These are phyloP conservation scores for Pachycephus smyrnensis DNA, from an alignment of 2,888 invertebrate genomes.

Conservation along the genomic window DNA sequence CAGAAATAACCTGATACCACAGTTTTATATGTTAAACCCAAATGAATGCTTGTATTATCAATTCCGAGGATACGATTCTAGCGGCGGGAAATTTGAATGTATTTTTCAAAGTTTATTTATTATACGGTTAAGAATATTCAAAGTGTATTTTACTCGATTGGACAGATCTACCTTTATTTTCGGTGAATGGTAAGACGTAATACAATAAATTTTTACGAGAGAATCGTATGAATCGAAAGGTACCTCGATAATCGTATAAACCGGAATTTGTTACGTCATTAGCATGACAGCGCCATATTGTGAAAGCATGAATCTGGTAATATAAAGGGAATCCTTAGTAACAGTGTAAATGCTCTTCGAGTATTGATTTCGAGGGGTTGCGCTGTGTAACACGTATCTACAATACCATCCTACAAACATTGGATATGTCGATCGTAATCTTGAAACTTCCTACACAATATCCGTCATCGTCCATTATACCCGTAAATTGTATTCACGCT, in stretches of 20 bases:
- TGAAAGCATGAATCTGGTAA: slow-evolving; percentile 35
- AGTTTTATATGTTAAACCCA: background rate
- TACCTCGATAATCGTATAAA: background rate
- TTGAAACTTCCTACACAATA: background rate
- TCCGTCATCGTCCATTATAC: background rate
- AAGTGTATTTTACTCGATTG: background rate
- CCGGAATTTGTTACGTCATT: background rate
- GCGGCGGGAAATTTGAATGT: background rate
- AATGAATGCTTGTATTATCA: background rate
- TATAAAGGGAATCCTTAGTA: slow-evolving; percentile 49
- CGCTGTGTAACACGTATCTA: slow-evolving; percentile 22
- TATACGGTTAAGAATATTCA: background rate
- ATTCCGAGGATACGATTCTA: background rate
- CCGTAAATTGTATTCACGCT: background rate
- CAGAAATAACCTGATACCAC: background rate
- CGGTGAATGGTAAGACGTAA: background rate
- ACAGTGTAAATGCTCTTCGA: slow-evolving; percentile 46
- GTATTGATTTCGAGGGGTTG: slow-evolving; percentile 32
- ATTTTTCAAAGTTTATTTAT: background rate
- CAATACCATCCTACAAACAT: background rate
- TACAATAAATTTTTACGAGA: background rate
- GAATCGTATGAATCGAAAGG: background rate
- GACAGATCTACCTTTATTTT: background rate
- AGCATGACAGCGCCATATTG: background rate
- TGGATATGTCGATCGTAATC: slow-evolving; percentile 11